phyloP scores from a whole-genome alignment of 2,888 invertebrate genomes.

The Aromia moschata region DNA sequence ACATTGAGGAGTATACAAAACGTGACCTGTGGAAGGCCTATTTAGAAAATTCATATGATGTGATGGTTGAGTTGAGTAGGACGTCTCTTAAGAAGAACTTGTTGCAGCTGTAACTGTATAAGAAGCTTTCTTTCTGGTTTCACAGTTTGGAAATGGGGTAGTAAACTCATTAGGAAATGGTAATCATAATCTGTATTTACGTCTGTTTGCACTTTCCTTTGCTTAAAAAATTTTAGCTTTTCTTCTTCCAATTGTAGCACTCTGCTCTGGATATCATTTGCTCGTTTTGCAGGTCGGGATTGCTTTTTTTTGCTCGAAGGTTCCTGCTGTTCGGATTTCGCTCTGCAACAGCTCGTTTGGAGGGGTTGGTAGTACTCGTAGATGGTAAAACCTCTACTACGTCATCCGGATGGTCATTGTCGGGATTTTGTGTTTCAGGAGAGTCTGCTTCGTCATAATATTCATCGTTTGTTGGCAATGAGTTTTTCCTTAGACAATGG shows the following conservation, averaged over 20 bases:
- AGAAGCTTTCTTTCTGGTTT: constrained; percentile 25
- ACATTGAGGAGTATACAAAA: constrained; percentile 12
- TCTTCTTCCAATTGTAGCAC: constrained; percentile 16
- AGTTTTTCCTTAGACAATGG: not conserved
- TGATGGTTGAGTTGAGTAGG: constrained; percentile 17
- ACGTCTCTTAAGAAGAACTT: constrained; percentile 18
- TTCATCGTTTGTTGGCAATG: constrained; percentile 11
- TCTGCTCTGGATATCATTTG: constrained; percentile 9
- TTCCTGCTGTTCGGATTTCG: constrained; percentile 6
- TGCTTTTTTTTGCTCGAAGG: constrained; percentile 5
- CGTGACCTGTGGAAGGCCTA: constrained; percentile 7
- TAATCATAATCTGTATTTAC: constrained; percentile 24
- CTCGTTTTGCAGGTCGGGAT: constrained; percentile 7
- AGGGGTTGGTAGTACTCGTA: constrained; percentile 3
- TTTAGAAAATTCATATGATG: constrained; percentile 16
- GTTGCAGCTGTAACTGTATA: constrained; percentile 17
- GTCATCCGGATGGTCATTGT: constrained; percentile 7
- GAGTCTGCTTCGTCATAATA: constrained; percentile 4
- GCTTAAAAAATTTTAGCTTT: constrained; percentile 24
- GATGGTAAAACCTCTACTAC: constrained; percentile 12
- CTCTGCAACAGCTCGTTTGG: constrained; percentile 10
- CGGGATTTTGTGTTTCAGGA: constrained; percentile 19
- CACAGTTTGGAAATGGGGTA: constrained; percentile 26
- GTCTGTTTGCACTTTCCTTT: constrained; percentile 11
- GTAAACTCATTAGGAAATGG: constrained; percentile 26